Conservation (phyloP, 2,888 invertebrate species). For the Timema podura region DNA sequence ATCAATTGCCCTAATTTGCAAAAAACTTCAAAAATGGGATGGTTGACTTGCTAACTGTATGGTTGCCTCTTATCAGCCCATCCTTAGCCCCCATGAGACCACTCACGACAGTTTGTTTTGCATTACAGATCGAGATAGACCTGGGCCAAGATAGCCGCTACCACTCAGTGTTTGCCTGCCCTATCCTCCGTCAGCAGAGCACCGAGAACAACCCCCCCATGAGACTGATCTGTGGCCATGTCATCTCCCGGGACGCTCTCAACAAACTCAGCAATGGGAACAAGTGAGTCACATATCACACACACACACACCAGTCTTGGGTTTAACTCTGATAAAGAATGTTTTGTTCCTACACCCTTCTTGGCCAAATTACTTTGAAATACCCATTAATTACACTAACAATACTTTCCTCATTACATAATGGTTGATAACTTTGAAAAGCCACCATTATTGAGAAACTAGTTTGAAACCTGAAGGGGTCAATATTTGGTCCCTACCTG, state of each 20-base stretch:
- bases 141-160: constrained; percentile 86
- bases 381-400: constrained; percentile 22
- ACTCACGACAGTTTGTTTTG: too few relatives aligned
- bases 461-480: neutral
- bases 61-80: too few relatives aligned
- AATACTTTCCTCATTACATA: neutral
- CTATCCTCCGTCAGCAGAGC: constrained; percentile 94
- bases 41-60: too few relatives aligned
- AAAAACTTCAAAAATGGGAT: too few relatives aligned
- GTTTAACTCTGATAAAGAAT: too few relatives aligned
- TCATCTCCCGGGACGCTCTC: constrained; percentile 94
- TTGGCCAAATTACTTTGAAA: constrained; percentile 31
- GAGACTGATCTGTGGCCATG: constrained; percentile 95
- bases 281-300: constrained; percentile 62
- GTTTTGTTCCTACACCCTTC: too few relatives aligned
- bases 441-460: neutral
- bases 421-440: neutral
- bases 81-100: too few relatives aligned
- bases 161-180: constrained; percentile 98
- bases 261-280: constrained; percentile 89
- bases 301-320: too few relatives aligned
- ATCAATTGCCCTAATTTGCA: too few relatives aligned
- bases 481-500: too few relatives aligned
- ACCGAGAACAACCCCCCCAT: constrained; percentile 96
- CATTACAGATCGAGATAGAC: constrained; percentile 89